Conservation (phyloP, 2,888 invertebrate species). For the Drosophila gaucha region DNA sequence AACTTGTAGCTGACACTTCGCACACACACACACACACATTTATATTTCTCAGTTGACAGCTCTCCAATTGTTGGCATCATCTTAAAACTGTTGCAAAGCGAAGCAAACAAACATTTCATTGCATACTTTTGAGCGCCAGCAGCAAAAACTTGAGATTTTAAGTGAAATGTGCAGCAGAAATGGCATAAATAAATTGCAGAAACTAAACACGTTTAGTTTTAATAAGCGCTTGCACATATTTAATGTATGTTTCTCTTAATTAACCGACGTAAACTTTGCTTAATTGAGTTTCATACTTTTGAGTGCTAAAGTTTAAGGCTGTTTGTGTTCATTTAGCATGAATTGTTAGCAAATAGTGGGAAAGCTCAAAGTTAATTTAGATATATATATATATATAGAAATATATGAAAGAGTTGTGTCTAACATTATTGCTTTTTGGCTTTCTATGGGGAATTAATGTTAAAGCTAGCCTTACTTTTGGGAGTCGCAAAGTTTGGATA, state of each 20-base stretch:
- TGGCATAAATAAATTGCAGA: no score
- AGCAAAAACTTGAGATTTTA: neutral
- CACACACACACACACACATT: neutral
- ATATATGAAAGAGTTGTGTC: no score
- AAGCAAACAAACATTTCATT: neutral
- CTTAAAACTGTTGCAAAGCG: slow-evolving; percentile 8
- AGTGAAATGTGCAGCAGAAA: neutral
- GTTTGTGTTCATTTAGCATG: no score
- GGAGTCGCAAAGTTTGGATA: no score
- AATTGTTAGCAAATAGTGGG: neutral
- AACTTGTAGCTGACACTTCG: neutral
- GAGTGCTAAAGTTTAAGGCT: no score
- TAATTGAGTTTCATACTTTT: no score
- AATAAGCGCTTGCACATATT: no score
- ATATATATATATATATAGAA: neutral
- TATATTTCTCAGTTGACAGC: slow-evolving; percentile 35
- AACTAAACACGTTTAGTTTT: no score
- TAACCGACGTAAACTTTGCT: neutral
- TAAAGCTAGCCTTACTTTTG: no score
- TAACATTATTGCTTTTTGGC: no score
- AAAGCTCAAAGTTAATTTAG: neutral
- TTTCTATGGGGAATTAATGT: no score
- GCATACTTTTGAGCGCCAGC: slow-evolving; percentile 24
- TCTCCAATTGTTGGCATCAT: slow-evolving; percentile 18
- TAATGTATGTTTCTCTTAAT: neutral